phyloP scores from a whole-genome alignment of 2,797 vertebrate genomes.

The Macroramphosus scolopax region DNA sequence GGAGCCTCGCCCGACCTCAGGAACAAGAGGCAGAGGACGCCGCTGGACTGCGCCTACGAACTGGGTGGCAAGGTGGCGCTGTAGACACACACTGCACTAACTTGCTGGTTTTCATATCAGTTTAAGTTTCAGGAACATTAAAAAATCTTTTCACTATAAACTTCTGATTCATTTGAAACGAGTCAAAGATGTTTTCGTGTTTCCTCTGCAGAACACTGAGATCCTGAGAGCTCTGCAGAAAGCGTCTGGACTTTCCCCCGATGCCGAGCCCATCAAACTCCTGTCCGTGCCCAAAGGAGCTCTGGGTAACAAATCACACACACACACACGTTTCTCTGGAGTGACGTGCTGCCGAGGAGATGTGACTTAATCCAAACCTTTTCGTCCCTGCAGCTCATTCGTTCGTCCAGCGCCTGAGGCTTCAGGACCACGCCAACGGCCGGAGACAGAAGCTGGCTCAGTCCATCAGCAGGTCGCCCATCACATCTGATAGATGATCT shows the following conservation, averaged over 20 bases:
- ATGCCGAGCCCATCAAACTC: constrained; percentile 69
- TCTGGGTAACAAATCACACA: constrained; percentile 56
- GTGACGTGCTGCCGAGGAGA: background rate
- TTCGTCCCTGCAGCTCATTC: constrained; percentile 60
- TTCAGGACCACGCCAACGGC: constrained; percentile 52
- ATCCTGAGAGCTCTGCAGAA: constrained; percentile 78
- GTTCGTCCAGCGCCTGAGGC: constrained; percentile 68
- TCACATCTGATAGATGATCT: too few species aligned
- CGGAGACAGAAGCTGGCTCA: constrained; percentile 59
- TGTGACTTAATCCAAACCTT: background rate
- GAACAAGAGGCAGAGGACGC: constrained; percentile 84
- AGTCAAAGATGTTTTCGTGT: background rate
- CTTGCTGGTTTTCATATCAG: too few species aligned
- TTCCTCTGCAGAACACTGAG: constrained; percentile 72
- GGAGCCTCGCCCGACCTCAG: constrained; percentile 78
- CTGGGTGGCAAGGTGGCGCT: constrained; percentile 69
- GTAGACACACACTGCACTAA: background rate
- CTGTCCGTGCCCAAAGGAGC: constrained; percentile 74
- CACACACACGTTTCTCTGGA: background rate
- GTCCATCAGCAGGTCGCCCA: constrained; percentile 57
- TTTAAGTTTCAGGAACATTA: too few species aligned
- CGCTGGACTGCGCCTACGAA: constrained; percentile 86
- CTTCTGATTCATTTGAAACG: too few species aligned
- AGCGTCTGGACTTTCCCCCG: constrained; percentile 66
- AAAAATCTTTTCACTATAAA: too few species aligned